Evolutionary conservation across 2,888 invertebrate genomes (phyloP), one percentile per base, ranked within the genome.

Genomic region (Cerceris ruficornis): DNA sequence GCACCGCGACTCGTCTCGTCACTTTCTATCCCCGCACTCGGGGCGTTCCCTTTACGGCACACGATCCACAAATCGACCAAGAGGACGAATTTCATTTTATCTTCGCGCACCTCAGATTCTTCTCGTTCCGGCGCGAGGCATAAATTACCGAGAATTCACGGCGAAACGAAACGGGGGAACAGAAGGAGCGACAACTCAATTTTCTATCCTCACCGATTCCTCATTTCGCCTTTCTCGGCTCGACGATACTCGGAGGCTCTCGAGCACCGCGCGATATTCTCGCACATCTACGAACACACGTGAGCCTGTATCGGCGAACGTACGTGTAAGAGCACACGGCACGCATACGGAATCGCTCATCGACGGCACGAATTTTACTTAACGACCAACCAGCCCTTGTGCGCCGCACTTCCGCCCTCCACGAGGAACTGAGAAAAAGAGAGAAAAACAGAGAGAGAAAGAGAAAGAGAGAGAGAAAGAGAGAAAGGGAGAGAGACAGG

Each of bases 321-420:
- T n/a, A 46, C 59, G 39, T 61, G 17, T 17, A 61, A 57, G n/a
- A 46, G 43, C 52, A 42, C 59, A 42, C 59, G 13, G 14, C 28
- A 50, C 61, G 66, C 57, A 62, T 72, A 72, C 64, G 43, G 71
- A 72, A 65, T 72, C 71, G 69, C 58, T 55, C 64, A 68, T 75
- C 82, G 61, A 67, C 69, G 71, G 52, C 66, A 59, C 59, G 82
- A 66, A 72, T 69, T 77, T 82, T 77, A 60, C 80, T 72, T 65
- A 69, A 75, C 82, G 72, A 75, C 70, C 69, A 69, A 78, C 68
- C 78, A 75, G 71, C 69, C 62, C 67, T 75, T 61, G 81, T 71
- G 74, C 80, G 57, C 54, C 65, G 59, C 65, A 73, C 54, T 69
- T 69, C 58, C 64, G 65, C 14, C 66, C 42, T 42, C 39, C 11